Conservation (phyloP, 2,888 invertebrate genomes). For the Sympetrum striolatum region DNA sequence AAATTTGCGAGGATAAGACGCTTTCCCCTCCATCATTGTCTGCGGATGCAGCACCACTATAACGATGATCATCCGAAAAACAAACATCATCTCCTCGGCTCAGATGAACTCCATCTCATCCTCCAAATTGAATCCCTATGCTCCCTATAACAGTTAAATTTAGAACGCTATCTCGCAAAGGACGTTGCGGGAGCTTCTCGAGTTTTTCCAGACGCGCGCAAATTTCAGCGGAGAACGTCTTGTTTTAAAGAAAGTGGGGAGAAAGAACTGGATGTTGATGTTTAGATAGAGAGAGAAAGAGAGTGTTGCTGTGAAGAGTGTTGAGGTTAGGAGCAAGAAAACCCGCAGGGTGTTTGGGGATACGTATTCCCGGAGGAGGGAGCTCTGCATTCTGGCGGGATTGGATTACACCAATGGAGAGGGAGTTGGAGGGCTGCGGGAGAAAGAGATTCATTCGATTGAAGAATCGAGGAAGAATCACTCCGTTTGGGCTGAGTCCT, state of each 20-base stretch:
- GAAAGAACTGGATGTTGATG: not conserved
- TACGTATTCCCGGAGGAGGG: conserved; percentile 4
- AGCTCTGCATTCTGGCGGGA: conserved; percentile 8
- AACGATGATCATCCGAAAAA: too few species aligned
- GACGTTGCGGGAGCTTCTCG: too few species aligned
- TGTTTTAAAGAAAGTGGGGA: not conserved
- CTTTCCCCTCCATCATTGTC: too few species aligned
- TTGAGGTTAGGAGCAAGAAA: not conserved
- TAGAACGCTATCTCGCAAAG: too few species aligned
- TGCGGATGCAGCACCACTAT: too few species aligned
- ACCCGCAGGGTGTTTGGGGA: not conserved
- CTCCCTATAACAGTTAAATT: too few species aligned
- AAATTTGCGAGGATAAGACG: too few species aligned
- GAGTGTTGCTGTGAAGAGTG: not conserved
- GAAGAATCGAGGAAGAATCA: not conserved
- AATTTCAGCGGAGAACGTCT: too few species aligned
- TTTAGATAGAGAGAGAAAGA: not conserved
- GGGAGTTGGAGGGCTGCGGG: not conserved
- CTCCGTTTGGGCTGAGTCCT: not conserved
- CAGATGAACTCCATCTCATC: too few species aligned
- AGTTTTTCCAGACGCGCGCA: too few species aligned
- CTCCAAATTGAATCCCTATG: too few species aligned
- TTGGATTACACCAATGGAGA: conserved; percentile 25
- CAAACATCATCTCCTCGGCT: too few species aligned
- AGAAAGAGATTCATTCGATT: not conserved